Percentiles rank a stretch among this genome's conserved stretches.
phyloP scores from a whole-genome alignment of 2,888 invertebrate genomes.

The Scaeva pyrastri region DNA sequence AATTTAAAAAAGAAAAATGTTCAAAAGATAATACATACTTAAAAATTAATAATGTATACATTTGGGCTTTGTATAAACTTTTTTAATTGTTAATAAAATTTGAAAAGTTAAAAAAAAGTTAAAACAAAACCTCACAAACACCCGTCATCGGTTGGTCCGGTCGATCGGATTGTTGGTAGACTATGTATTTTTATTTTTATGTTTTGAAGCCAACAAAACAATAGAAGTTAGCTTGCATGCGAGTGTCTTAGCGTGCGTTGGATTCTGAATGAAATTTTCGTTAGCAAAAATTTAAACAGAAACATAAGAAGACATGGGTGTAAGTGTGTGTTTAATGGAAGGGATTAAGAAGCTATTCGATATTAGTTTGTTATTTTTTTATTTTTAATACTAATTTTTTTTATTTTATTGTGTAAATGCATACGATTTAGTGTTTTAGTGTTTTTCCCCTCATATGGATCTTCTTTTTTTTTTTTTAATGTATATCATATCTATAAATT shows the following conservation, averaged over 20 bases:
- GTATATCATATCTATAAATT: constrained; percentile 67
- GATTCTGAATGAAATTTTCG: constrained; percentile 36
- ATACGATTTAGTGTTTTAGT: constrained; percentile 70
- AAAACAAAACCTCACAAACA: constrained; percentile 55
- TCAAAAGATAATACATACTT: constrained; percentile 74
- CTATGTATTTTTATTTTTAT: constrained; percentile 11
- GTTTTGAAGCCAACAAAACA: constrained; percentile 9
- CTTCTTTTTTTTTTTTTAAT: constrained; percentile 46
- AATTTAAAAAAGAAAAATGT: constrained; percentile 56
- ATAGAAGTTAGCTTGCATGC: constrained; percentile 42
- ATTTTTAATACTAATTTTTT: constrained; percentile 62
- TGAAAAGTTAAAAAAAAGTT: constrained; percentile 34
- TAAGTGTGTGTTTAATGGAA: constrained; percentile 11
- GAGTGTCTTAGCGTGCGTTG: constrained; percentile 45
- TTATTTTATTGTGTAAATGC: constrained; percentile 66
- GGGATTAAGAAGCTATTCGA: constrained; percentile 64
- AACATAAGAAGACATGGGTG: constrained; percentile 45
- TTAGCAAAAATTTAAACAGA: constrained; percentile 50
- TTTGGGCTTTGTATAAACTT: constrained; percentile 59
- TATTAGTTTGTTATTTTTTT: constrained; percentile 51
- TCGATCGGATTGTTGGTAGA: constrained; percentile 1
- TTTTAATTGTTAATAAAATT: constrained; percentile 56
- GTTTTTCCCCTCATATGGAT: constrained; percentile 49
- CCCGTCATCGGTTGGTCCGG: neutral
- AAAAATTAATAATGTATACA: constrained; percentile 73